Percentiles rank a stretch among this genome's conserved stretches.
These are phyloP conservation scores for Drosophila takahashii DNA, from an alignment of 1,140 invertebrate species.

Conservation along the genomic window DNA sequence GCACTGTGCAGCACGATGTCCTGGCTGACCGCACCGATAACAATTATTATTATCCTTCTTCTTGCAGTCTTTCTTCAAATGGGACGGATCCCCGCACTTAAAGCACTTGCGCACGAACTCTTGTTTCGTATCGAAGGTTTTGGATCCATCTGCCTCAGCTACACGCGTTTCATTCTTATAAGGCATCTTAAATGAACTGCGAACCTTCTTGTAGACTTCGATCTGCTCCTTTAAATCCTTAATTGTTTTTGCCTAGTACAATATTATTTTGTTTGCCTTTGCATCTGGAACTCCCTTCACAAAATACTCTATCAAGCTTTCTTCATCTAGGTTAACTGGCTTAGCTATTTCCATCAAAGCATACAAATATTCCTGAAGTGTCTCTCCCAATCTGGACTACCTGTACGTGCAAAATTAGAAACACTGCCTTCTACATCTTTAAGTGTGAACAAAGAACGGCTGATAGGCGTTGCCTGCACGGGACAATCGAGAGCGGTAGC, in stretches of 20 bases:
- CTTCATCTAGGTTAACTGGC: background rate
- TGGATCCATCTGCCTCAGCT: too few species aligned
- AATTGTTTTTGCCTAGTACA: background rate
- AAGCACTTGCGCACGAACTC: too few species aligned
- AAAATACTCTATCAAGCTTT: background rate
- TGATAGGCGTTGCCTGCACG: background rate
- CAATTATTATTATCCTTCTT: background rate
- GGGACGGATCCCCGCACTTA: too few species aligned
- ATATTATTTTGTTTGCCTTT: conserved; percentile 1
- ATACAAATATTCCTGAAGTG: too few species aligned
- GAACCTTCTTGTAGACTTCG: background rate
- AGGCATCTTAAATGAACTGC: background rate
- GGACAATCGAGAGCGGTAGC: background rate
- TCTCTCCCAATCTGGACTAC: background rate
- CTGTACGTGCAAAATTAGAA: background rate
- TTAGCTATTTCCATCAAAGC: conserved; percentile 1
- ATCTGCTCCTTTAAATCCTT: background rate
- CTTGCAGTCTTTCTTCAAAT: too few species aligned
- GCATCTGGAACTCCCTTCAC: background rate
- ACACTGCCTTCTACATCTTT: background rate
- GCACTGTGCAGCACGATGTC: background rate
- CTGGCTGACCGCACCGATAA: background rate
- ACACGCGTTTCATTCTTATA: too few species aligned
- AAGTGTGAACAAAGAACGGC: background rate
- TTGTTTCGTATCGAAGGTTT: too few species aligned